These are phyloP conservation scores for Amphiprion ocellaris DNA, from an alignment of 2,113 vertebrate genomes.

Conservation along the genomic window DNA sequence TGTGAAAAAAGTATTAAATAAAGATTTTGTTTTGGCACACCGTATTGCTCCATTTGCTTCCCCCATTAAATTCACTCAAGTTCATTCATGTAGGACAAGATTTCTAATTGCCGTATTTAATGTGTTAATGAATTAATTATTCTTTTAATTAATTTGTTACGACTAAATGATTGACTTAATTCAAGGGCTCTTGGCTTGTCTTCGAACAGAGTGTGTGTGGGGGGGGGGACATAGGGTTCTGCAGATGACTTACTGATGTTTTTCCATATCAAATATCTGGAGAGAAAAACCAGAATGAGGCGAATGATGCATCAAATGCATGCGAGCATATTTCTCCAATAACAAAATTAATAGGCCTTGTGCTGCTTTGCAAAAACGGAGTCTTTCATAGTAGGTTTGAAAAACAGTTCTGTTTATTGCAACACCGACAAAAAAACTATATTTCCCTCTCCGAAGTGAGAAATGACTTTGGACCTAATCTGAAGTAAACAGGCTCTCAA, in stretches of 20 bases:
- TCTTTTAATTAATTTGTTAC: constrained; percentile 88
- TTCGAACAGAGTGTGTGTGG: constrained; percentile 51
- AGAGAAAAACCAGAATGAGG: not conserved
- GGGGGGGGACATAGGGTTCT: constrained; percentile 32
- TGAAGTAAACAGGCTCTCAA: constrained; percentile 65
- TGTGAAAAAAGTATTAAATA: constrained; percentile 73
- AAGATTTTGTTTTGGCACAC: constrained; percentile 81
- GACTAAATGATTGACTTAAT: constrained; percentile 87
- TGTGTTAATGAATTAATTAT: constrained; percentile 88
- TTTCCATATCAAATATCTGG: constrained; percentile 54
- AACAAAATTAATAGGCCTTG: constrained; percentile 12
- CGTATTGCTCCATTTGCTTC: constrained; percentile 78
- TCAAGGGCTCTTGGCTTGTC: constrained; percentile 81
- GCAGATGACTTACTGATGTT: constrained; percentile 66
- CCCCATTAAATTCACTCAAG: constrained; percentile 83
- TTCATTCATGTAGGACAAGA: constrained; percentile 86
- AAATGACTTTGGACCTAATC: constrained; percentile 65
- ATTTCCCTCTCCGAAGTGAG: constrained; percentile 55
- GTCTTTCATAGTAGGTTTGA: constrained; percentile 20
- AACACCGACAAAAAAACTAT: constrained; percentile 34
- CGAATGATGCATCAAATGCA: constrained; percentile 20
- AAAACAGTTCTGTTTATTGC: constrained; percentile 51
- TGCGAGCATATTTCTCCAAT: not conserved
- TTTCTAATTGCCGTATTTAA: constrained; percentile 86
- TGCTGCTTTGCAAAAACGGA: constrained; percentile 14